Conservation (phyloP, 2,888 invertebrate genomes). For the Drosophila paranaensis region DNA sequence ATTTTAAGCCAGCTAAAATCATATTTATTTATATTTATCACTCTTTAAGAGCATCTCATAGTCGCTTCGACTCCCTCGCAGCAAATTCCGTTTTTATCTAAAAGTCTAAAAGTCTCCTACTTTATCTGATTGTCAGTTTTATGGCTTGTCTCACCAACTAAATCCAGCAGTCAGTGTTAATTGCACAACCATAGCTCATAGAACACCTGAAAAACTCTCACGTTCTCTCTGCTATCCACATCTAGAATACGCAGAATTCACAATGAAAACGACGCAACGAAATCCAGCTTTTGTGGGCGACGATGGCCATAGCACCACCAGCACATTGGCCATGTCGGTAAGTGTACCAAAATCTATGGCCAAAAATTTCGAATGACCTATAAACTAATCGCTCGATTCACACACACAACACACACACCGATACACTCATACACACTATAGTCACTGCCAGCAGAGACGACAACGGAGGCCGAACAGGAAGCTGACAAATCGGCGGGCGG, state of each 20-base stretch:
- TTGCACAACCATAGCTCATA: slow-evolving; percentile 38
- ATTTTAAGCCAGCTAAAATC: neutral
- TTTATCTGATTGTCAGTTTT: slow-evolving; percentile 68
- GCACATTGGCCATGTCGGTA: slow-evolving; percentile 65
- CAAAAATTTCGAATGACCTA: slow-evolving; percentile 31
- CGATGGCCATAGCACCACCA: slow-evolving; percentile 75
- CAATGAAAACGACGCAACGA: slow-evolving; percentile 64
- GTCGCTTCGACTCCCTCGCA: neutral
- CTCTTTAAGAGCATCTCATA: neutral
- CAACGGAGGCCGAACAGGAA: slow-evolving; percentile 42
- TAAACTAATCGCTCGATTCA: slow-evolving; percentile 48
- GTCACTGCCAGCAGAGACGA: slow-evolving; percentile 44
- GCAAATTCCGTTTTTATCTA: slow-evolving; percentile 38
- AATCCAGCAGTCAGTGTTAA: slow-evolving; percentile 38
- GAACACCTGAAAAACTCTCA: slow-evolving; percentile 16
- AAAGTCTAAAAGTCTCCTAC: slow-evolving; percentile 8
- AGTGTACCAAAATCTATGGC: slow-evolving; percentile 43
- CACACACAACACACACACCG: slow-evolving; percentile 8
- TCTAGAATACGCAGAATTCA: neutral
- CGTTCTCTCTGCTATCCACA: neutral
- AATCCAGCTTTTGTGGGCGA: slow-evolving; percentile 83
- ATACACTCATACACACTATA: too few species aligned
- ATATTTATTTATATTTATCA: neutral
- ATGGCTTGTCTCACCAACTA: slow-evolving; percentile 29
- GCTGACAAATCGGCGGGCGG: slow-evolving; percentile 34